These are phyloP conservation scores for Myxocyprinus asiaticus DNA, from an alignment of 2,113 vertebrate genomes.

Conservation along the genomic window DNA sequence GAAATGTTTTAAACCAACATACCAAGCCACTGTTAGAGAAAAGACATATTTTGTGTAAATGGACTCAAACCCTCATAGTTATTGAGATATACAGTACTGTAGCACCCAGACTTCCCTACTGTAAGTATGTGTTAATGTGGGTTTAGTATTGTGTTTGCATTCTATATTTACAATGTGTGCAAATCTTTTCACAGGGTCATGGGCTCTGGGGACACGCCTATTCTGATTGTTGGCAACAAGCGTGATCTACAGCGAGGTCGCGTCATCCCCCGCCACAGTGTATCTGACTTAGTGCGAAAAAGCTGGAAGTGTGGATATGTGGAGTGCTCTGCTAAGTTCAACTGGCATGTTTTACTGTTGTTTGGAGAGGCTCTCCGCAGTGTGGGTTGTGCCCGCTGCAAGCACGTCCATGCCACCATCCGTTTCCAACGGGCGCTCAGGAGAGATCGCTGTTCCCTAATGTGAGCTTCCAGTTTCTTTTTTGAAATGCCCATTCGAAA, in stretches of 20 bases:
- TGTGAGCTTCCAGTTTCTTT: slow-evolving; percentile 69
- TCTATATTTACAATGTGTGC: neutral
- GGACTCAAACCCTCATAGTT: no score
- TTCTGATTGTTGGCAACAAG: slow-evolving; percentile 92
- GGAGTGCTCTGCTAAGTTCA: slow-evolving; percentile 91
- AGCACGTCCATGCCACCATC: slow-evolving; percentile 86
- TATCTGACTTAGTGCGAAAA: slow-evolving; percentile 89
- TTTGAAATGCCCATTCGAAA: no score
- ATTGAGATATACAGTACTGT: no score
- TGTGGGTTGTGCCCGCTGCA: slow-evolving; percentile 85
- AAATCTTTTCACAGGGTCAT: slow-evolving; percentile 73
- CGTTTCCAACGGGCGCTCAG: slow-evolving; percentile 88
- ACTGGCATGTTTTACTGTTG: slow-evolving; percentile 89
- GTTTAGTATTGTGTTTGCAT: no score
- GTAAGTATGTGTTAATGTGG: no score
- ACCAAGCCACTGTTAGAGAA: no score
- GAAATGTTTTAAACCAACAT: no score
- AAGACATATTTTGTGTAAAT: no score
- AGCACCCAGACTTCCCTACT: no score
- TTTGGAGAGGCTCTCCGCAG: slow-evolving; percentile 89
- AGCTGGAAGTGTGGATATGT: slow-evolving; percentile 92
- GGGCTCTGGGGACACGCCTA: slow-evolving; percentile 83
- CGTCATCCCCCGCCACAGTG: slow-evolving; percentile 88
- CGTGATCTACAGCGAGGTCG: slow-evolving; percentile 86
- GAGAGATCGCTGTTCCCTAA: slow-evolving; percentile 84